These are phyloP conservation scores for Lathamus discolor DNA, from an alignment of 2,113 vertebrate species.

Conservation along the genomic window DNA sequence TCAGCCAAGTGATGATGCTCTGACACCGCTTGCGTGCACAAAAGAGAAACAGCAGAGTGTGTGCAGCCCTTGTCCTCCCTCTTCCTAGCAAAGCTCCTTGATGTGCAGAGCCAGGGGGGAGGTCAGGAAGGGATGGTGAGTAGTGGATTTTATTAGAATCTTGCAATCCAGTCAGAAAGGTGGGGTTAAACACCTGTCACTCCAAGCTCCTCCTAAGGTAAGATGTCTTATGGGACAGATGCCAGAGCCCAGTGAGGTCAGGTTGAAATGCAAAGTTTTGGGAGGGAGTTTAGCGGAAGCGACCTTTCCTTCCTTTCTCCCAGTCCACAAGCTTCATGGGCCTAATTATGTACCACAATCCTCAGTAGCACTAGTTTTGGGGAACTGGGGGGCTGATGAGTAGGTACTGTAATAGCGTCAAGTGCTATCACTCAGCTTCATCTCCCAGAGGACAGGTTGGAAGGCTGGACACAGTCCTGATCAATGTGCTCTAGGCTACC, in stretches of 20 bases:
- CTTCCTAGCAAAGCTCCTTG: not conserved
- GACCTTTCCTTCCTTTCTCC: not conserved
- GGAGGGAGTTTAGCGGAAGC: accelerated
- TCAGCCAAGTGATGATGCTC: accelerated
- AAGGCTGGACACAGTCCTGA: not conserved
- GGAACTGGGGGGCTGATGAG: not conserved
- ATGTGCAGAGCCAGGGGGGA: accelerated
- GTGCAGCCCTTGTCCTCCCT: not conserved
- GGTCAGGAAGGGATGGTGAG: not conserved
- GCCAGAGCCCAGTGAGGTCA: not conserved
- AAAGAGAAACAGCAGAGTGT: not conserved
- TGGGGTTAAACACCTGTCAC: not conserved
- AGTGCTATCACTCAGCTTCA: not conserved
- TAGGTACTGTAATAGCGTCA: not conserved
- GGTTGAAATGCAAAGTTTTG: not conserved
- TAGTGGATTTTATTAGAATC: not conserved
- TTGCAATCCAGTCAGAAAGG: not conserved
- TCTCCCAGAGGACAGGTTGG: not conserved
- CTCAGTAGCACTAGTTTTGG: not conserved
- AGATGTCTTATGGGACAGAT: not conserved
- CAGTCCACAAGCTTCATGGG: not conserved
- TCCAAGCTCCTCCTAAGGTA: not conserved
- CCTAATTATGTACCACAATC: not conserved
- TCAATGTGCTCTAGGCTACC: not conserved
- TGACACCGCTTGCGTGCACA: not conserved